Base-by-base conservation (phyloP, 2,888 invertebrate genomes). In the Chloromyia formosa region DNA sequence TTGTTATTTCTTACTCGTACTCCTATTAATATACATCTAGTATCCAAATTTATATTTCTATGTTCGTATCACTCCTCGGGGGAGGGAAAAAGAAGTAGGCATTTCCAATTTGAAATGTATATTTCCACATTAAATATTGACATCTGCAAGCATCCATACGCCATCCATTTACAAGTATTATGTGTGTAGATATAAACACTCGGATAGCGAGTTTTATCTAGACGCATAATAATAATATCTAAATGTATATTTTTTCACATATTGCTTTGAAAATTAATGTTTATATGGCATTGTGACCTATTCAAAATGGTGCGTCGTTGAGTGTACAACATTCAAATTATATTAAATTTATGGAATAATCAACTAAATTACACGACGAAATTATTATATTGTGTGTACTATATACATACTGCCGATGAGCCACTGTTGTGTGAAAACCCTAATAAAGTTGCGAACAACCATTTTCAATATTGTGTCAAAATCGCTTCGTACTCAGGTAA, bases 331-430 rank as follows among this genome's bases (percentile, higher is more conserved):
- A 4, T 49, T 49, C 3, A 49, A 49, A n/a, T 49, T n/a, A 49
- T 12, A 49, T 49, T 49, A 49, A 49, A 49, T 49, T 49, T 49
- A 49, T 49, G 49, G 49, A 12, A 49, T 49, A 49, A 49, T 49
- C 49, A 49, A 49, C 49, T 49, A 49, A n/a, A 49, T 49, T 49
- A 3, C 27, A 35, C 7, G 3, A 35, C 27, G 27, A 35, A 4
- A 35, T 35, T 35, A 35, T n/a, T 35, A 35, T 35, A 35, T 35
- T 35, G 27, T 35, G 27, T 7, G 27, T 35, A 4, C 27, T n/a
- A n/a, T n/a, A n/a, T n/a, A n/a, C n/a, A n/a, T n/a, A 35, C 27
- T 35, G 27, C 7, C 7, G n/a, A n/a, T n/a, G n/a, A n/a, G 27
- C 7, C 27, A 35, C 27, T 35, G 27, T 35, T 35, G 27, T 35